Conservation (phyloP, 2,113 vertebrate species). For the Nibea albiflora region DNA sequence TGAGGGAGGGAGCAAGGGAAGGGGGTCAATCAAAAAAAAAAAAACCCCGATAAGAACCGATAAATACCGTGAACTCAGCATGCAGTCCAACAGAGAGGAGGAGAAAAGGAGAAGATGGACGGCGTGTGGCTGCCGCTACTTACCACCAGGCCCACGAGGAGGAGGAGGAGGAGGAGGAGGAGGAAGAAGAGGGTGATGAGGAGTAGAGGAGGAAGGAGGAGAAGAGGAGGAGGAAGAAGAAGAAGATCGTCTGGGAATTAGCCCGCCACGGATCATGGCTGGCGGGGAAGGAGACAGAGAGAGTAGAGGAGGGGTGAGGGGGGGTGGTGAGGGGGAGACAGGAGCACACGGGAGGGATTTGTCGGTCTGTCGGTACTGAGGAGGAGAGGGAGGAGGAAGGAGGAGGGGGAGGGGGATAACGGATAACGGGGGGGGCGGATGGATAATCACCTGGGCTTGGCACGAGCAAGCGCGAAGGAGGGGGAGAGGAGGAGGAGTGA, state of each 20-base stretch:
- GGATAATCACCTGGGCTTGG: constrained; percentile 81
- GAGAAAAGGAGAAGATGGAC: constrained; percentile 68
- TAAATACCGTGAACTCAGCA: constrained; percentile 78
- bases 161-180: constrained; percentile 44
- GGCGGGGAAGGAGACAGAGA: constrained; percentile 74
- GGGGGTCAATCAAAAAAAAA: constrained; percentile 59
- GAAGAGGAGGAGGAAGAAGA: constrained; percentile 41
- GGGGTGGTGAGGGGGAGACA: constrained; percentile 20
- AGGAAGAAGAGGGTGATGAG: constrained; percentile 30
- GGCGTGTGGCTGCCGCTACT: constrained; percentile 66
- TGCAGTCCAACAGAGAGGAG: constrained; percentile 61
- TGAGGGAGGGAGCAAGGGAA: neutral
- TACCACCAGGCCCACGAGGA: constrained; percentile 72
- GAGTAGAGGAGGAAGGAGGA: constrained; percentile 43
- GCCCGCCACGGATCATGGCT: constrained; percentile 82
- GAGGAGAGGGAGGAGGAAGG: constrained; percentile 31
- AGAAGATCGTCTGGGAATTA: constrained; percentile 81
- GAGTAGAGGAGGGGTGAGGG: constrained; percentile 10
- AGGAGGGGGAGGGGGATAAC: constrained; percentile 9
- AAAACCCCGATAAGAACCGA: constrained; percentile 68
- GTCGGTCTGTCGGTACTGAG: constrained; percentile 68
- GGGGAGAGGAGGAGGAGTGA: neutral
- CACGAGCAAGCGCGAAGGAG: constrained; percentile 59
- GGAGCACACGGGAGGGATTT: constrained; percentile 78
- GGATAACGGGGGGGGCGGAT: constrained; percentile 52